A percentile compares a stretch with the other conserved stretches of the same genome.
Evolutionary conservation across 30 jellyfish, hydroid and myxozoan genomes (phyloP).

Genomic region (Euphysa ruthae): DNA sequence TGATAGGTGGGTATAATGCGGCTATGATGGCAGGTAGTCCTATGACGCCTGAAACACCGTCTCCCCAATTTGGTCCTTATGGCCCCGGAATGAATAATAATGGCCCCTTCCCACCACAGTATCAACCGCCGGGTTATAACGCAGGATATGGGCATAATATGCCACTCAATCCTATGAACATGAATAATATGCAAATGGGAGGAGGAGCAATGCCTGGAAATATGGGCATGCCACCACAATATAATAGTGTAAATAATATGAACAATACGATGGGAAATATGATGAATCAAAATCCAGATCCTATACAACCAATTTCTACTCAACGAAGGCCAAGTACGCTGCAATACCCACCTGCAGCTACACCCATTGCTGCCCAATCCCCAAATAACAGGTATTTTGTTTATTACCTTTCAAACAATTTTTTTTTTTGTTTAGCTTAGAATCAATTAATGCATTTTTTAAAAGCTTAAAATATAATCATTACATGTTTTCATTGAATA

Average conservation of each 20-base stretch:
- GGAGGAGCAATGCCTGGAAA: constrained; percentile 61
- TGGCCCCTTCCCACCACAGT: constrained; percentile 90
- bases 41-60: constrained; percentile 72
- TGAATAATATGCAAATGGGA: constrained; percentile 66
- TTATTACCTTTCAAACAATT: too few species aligned
- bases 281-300: constrained; percentile 49
- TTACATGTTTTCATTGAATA: background rate
- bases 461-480: background rate
- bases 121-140: constrained; percentile 88
- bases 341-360: constrained; percentile 81
- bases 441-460: background rate
- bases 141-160: constrained; percentile 57
- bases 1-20: constrained; percentile 63
- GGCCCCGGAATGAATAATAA: constrained; percentile 35
- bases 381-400: constrained; percentile 2
- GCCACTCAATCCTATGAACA: constrained; percentile 56
- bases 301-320: constrained; percentile 64
- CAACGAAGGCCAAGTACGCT: constrained; percentile 93
- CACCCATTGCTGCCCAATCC: constrained; percentile 27
- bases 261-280: constrained; percentile 31
- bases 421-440: background rate
- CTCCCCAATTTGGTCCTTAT: constrained; percentile 32
- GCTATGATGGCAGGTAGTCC: constrained; percentile 71
- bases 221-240: constrained; percentile 95
- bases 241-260: constrained; percentile 30